A percentile compares a stretch with the other conserved stretches of the same genome.
Conservation (phyloP, 2,797 vertebrate species). For the Sebastes itinus region DNA sequence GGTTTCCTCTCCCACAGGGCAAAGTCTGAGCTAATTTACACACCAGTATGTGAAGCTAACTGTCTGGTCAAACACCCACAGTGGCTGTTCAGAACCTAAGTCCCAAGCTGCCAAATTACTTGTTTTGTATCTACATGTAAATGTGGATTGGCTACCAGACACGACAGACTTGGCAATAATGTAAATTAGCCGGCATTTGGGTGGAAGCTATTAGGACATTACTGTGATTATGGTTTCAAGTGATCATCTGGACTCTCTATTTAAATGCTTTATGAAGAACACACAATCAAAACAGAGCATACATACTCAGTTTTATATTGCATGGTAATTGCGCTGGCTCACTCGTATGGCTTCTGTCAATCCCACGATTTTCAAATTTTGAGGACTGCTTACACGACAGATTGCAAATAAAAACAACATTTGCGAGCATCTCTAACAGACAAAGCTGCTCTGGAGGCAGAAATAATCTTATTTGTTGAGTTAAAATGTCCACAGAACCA, state of each 20-base stretch:
- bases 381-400: neutral
- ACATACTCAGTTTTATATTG: neutral
- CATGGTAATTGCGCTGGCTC: neutral
- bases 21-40: slow-evolving; percentile 15
- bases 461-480: neutral
- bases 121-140: slow-evolving; percentile 12
- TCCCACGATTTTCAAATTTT: neutral
- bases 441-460: slow-evolving; percentile 4
- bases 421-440: neutral
- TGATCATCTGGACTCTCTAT: slow-evolving; percentile 9
- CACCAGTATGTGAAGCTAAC: slow-evolving; percentile 18
- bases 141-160: neutral
- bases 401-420: slow-evolving; percentile 5
- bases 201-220: slow-evolving; percentile 22
- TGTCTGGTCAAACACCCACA: slow-evolving; percentile 20
- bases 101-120: slow-evolving; percentile 28
- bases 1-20: slow-evolving; percentile 30
- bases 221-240: slow-evolving; percentile 5
- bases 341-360: slow-evolving; percentile 14
- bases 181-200: neutral
- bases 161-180: slow-evolving; percentile 17
- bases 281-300: neutral
- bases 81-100: neutral
- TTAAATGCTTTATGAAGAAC: neutral
- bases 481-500: neutral